Percentiles rank a stretch among this genome's conserved stretches.
Evolutionary conservation across 2,113 vertebrate species (phyloP).

Genomic region (Corvus cornix): DNA sequence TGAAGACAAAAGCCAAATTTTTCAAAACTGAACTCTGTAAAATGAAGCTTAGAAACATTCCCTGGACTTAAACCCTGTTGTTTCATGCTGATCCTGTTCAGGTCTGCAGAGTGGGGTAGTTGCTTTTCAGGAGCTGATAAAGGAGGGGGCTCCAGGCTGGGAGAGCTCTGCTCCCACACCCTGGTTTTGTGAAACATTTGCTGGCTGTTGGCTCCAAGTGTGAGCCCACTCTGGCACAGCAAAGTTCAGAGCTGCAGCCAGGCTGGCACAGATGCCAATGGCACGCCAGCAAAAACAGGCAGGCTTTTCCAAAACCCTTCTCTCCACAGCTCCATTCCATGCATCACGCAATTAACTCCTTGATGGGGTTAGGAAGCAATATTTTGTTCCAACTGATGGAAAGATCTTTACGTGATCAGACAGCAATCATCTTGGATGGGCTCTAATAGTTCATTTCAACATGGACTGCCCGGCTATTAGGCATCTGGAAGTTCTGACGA

Average conservation of each 20-base stretch:
- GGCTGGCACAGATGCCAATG: not conserved
- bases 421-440: slow-evolving; percentile 8
- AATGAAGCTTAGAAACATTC: not conserved
- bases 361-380: slow-evolving; percentile 27
- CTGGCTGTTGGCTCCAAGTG: not conserved
- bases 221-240: not conserved
- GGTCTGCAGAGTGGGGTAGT: not conserved
- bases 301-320: not conserved
- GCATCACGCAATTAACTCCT: slow-evolving; percentile 23
- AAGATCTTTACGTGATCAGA: slow-evolving; percentile 8
- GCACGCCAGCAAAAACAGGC: not conserved
- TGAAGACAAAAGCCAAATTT: not conserved
- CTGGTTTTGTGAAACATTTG: not conserved
- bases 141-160: not conserved
- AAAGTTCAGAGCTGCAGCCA: not conserved
- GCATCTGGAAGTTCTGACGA: slow-evolving; percentile 6
- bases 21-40: not conserved
- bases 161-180: not conserved
- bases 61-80: not conserved
- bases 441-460: slow-evolving; percentile 39
- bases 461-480: not conserved
- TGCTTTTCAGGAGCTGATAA: not conserved
- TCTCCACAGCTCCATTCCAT: not conserved
- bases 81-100: not conserved
- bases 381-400: not conserved